Percentiles rank a stretch among this genome's conserved stretches.
These are phyloP conservation scores for Mus spicilegus DNA, from an alignment of 2,113 vertebrate species.

Conservation along the genomic window DNA sequence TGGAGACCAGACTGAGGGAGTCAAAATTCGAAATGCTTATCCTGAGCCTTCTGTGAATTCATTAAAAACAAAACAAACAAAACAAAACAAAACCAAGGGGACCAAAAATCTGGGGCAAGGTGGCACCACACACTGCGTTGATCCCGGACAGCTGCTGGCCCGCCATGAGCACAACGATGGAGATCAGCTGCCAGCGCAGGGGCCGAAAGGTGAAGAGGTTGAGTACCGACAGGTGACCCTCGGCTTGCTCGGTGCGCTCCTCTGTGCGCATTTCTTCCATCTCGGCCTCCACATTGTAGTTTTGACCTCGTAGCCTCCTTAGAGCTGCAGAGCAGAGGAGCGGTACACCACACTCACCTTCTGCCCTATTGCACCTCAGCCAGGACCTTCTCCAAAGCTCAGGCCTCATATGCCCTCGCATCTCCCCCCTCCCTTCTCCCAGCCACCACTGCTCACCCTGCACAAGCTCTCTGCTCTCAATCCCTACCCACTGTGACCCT, in stretches of 20 bases:
- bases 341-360: accelerated
- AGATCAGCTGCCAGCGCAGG: constrained; percentile 90
- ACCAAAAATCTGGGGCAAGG: not conserved
- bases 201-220: constrained; percentile 87
- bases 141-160: constrained; percentile 92
- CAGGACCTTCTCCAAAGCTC: not conserved
- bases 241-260: constrained; percentile 85
- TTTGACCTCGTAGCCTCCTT: constrained; percentile 83
- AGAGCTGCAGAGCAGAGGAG: constrained; percentile 79
- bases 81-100: not conserved
- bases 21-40: not conserved
- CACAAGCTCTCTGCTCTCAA: not conserved
- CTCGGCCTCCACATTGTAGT: constrained; percentile 85
- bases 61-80: not conserved
- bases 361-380: too few species aligned
- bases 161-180: constrained; percentile 88
- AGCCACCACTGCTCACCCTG: accelerated
- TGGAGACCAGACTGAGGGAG: not conserved
- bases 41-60: not conserved
- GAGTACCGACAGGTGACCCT: constrained; percentile 86
- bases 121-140: constrained; percentile 85
- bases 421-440: not conserved
- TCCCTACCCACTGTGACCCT: not conserved
- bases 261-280: constrained; percentile 88
- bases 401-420: not conserved